A percentile compares a stretch with the other conserved stretches of the same genome.
These are phyloP conservation scores for Corydoras sp. DNA, from an alignment of 2,113 vertebrate species.

Conservation along the genomic window DNA sequence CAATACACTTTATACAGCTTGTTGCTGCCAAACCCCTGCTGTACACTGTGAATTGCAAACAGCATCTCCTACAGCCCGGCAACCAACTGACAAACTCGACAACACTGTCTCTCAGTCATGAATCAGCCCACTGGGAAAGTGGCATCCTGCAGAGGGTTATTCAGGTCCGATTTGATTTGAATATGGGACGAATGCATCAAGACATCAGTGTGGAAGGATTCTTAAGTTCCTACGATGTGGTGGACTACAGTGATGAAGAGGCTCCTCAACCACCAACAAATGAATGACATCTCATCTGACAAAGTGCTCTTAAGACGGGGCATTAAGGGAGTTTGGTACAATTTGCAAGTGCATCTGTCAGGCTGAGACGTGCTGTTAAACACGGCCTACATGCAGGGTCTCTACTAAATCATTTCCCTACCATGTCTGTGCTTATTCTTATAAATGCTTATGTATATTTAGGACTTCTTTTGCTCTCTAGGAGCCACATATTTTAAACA, in stretches of 20 bases:
- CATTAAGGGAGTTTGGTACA: constrained; percentile 14
- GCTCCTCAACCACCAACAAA: constrained; percentile 13
- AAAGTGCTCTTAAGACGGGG: constrained; percentile 30
- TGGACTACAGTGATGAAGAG: constrained; percentile 42
- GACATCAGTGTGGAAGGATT: constrained; percentile 32
- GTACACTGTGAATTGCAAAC: constrained; percentile 32
- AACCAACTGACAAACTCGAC: constrained; percentile 19
- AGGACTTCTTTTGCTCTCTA: too few relatives aligned
- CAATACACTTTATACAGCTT: constrained; percentile 5
- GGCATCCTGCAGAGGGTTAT: neutral
- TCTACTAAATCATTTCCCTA: too few relatives aligned
- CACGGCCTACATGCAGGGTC: neutral
- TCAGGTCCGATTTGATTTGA: constrained; percentile 16
- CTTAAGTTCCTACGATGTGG: constrained; percentile 18
- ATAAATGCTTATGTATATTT: too few relatives aligned
- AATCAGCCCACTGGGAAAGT: constrained; percentile 22
- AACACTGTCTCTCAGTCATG: constrained; percentile 12
- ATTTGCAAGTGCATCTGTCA: neutral
- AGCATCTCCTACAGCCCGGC: constrained; percentile 20
- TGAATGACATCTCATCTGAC: constrained; percentile 20
- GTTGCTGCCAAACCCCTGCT: constrained; percentile 18
- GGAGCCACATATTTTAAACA: too few relatives aligned
- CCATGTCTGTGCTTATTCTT: too few relatives aligned
- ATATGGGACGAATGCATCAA: constrained; percentile 32
- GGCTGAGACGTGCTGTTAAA: constrained; percentile 8